These are phyloP conservation scores for Melanargia galathea DNA, from an alignment of 2,888 invertebrate species.

Conservation along the genomic window DNA sequence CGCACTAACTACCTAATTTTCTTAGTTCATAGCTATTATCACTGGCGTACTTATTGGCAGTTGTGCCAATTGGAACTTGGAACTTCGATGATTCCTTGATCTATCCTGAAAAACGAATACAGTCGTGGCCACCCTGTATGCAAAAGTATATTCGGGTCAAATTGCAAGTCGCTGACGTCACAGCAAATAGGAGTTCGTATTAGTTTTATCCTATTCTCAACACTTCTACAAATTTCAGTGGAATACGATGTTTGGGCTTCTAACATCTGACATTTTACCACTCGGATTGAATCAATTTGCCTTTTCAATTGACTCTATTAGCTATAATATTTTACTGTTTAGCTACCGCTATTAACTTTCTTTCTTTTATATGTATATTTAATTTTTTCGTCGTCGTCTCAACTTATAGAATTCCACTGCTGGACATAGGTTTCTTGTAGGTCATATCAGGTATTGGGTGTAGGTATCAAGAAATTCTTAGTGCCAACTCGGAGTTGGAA, in stretches of 20 bases:
- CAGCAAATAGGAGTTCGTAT: slow-evolving; percentile 42
- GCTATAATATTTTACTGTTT: background rate
- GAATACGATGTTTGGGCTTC: slow-evolving; percentile 18
- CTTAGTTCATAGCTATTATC: no score
- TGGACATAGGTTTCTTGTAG: no score
- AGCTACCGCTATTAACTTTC: no score
- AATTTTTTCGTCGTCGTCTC: no score
- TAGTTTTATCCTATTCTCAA: slow-evolving; percentile 41
- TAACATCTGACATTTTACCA: background rate
- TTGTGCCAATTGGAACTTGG: no score
- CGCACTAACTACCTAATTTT: no score
- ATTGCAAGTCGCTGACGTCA: slow-evolving; percentile 42
- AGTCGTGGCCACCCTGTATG: slow-evolving; percentile 8
- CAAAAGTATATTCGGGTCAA: slow-evolving; percentile 43
- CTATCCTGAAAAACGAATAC: background rate
- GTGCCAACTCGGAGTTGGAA: no score
- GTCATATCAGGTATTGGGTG: no score
- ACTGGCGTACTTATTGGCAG: no score
- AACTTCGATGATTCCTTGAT: no score
- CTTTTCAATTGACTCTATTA: background rate
- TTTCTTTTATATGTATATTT: background rate
- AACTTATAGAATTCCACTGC: no score
- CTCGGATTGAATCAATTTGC: background rate
- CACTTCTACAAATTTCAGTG: slow-evolving; percentile 29
- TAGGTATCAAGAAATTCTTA: no score